A percentile compares a stretch with the other conserved stretches of the same genome.
Conservation (phyloP, 2,888 invertebrate species). For the Machimus rusticus region DNA sequence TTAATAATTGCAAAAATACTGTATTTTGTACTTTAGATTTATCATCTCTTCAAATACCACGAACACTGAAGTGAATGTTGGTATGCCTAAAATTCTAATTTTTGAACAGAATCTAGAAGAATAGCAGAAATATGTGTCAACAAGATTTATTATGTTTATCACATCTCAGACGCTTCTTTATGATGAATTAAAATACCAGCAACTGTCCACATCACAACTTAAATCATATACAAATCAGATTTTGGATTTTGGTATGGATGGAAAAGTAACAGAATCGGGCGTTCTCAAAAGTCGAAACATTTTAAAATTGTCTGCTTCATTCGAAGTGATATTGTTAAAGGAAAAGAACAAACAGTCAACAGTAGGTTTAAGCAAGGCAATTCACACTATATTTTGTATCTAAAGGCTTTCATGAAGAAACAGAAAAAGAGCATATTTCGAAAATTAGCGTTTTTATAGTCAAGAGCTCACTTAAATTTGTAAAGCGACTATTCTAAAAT, state of each 20-base stretch:
- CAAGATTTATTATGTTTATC: background rate
- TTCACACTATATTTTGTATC: background rate
- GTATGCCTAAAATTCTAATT: background rate
- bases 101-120: background rate
- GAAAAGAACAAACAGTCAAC: background rate
- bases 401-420: background rate
- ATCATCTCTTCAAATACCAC: background rate
- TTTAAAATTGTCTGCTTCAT: background rate
- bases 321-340: background rate
- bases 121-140: background rate
- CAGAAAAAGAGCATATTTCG: background rate
- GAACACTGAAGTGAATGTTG: background rate
- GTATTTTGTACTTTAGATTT: background rate
- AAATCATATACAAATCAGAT: background rate
- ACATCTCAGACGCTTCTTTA: background rate
- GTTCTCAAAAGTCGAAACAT: background rate
- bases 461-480: background rate
- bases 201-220: background rate
- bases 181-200: background rate
- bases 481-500: constrained; percentile 31
- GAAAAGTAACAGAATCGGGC: background rate
- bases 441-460: background rate
- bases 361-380: background rate
- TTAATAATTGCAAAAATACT: background rate
- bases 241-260: background rate